These are phyloP conservation scores for Dexiosoma caninum DNA, from an alignment of 2,888 invertebrate genomes.

Conservation along the genomic window DNA sequence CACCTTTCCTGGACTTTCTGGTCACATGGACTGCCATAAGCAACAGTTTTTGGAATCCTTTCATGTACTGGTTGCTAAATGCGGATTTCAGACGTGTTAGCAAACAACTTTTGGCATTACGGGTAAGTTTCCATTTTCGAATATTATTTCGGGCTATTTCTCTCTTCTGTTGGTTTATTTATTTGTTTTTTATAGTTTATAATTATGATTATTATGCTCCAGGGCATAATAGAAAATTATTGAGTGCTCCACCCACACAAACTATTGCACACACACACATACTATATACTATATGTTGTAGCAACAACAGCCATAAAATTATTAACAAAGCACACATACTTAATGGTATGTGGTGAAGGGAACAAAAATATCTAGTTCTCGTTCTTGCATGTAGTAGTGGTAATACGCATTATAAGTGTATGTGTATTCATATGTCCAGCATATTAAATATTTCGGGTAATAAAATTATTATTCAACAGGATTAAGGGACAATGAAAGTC, in stretches of 20 bases:
- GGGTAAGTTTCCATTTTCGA: conserved; percentile 80
- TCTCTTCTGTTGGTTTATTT: background rate
- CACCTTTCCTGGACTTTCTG: conserved; percentile 88
- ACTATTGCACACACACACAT: too few relatives aligned
- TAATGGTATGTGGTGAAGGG: background rate
- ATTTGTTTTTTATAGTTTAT: conserved; percentile 36
- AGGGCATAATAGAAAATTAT: conserved; percentile 10
- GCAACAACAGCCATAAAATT: conserved; percentile 10
- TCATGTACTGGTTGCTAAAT: conserved; percentile 92
- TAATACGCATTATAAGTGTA: background rate
- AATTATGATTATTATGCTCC: conserved; percentile 45
- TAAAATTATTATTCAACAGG: conserved; percentile 9
- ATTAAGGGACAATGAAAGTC: conserved; percentile 44
- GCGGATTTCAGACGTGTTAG: conserved; percentile 90
- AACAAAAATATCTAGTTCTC: too few relatives aligned
- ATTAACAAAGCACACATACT: conserved; percentile 16
- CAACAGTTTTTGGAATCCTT: conserved; percentile 94
- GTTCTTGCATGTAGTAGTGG: background rate
- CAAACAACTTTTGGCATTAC: conserved; percentile 85
- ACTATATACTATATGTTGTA: background rate
- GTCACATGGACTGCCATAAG: conserved; percentile 92
- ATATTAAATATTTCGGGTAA: conserved; percentile 36
- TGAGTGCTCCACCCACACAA: conserved; percentile 5
- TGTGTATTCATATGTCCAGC: background rate
- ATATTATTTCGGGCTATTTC: background rate